Evolutionary conservation across 1,140 invertebrate genomes (phyloP).

Genomic region (Hetaerina americana): DNA sequence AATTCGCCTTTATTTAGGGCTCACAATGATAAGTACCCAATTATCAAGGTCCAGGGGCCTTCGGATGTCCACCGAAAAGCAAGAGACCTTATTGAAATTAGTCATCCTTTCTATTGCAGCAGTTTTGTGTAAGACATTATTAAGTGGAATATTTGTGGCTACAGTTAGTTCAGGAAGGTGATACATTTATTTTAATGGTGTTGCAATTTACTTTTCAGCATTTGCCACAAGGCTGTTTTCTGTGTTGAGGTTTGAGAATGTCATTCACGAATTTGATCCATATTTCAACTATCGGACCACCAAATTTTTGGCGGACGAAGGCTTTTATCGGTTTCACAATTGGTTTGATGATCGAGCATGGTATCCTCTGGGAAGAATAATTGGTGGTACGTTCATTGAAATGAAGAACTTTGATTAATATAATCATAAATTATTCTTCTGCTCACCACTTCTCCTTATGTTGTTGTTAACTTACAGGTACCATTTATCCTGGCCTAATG

Average conservation of each 20-base stretch:
- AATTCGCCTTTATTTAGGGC: background rate
- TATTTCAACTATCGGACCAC: constrained; percentile 98
- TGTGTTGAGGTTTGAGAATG: constrained; percentile 92
- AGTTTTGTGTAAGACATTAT: constrained; percentile 71
- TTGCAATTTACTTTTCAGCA: constrained; percentile 46
- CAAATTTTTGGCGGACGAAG: constrained; percentile 84
- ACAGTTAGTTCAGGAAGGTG: constrained; percentile 7
- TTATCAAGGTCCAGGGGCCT: constrained; percentile 14
- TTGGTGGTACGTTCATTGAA: constrained; percentile 54
- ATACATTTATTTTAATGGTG: constrained; percentile 6
- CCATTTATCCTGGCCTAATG: constrained; percentile 97
- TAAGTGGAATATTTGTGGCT: background rate
- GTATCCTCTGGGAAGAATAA: constrained; percentile 95
- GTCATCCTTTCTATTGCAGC: constrained; percentile 81
- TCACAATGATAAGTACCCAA: background rate
- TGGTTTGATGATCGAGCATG: constrained; percentile 99
- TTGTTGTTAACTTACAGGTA: constrained; percentile 43
- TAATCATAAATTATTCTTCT: constrained; percentile 5
- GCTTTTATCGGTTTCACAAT: constrained; percentile 96
- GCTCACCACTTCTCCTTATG: constrained; percentile 5
- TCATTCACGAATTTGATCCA: constrained; percentile 98
- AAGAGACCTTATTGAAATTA: constrained; percentile 87
- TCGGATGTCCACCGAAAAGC: constrained; percentile 67
- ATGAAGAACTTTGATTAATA: background rate
- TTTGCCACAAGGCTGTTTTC: constrained; percentile 92